These are phyloP conservation scores for Synergus gifuensis DNA, from an alignment of 2,888 invertebrate species.

Conservation along the genomic window DNA sequence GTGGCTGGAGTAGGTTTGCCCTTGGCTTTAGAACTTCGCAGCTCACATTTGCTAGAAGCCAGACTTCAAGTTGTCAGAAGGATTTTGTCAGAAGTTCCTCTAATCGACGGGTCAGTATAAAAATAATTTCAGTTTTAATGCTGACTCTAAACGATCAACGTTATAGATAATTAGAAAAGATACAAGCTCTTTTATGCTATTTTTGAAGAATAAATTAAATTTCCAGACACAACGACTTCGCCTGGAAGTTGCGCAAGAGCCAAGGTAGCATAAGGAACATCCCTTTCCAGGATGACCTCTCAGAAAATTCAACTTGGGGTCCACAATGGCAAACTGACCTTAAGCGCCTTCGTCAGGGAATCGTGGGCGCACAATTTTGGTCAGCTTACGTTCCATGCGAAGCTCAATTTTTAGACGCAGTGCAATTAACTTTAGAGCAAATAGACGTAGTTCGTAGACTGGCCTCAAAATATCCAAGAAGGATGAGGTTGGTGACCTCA, in stretches of 20 bases:
- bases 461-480: constrained; percentile 78
- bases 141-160: not conserved
- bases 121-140: constrained; percentile 17
- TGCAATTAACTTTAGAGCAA: constrained; percentile 83
- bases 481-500: constrained; percentile 80
- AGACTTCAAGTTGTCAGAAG: constrained; percentile 80
- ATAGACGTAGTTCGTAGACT: constrained; percentile 83
- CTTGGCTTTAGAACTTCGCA: constrained; percentile 79
- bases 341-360: constrained; percentile 77
- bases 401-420: constrained; percentile 83
- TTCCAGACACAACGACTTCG: constrained; percentile 77
- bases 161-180: not conserved
- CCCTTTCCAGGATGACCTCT: constrained; percentile 76
- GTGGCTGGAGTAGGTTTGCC: constrained; percentile 78
- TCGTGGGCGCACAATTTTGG: constrained; percentile 79
- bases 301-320: constrained; percentile 71
- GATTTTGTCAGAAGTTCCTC: constrained; percentile 79
- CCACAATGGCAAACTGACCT: constrained; percentile 79
- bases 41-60: constrained; percentile 80
- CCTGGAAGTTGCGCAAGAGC: constrained; percentile 76
- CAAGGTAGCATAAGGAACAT: constrained; percentile 73
- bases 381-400: constrained; percentile 80
- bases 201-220: not conserved
- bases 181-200: too few relatives aligned
- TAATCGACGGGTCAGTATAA: constrained; percentile 79